These are phyloP conservation scores for Cheilosia vulpina DNA, from an alignment of 2,888 invertebrate species.

Conservation along the genomic window DNA sequence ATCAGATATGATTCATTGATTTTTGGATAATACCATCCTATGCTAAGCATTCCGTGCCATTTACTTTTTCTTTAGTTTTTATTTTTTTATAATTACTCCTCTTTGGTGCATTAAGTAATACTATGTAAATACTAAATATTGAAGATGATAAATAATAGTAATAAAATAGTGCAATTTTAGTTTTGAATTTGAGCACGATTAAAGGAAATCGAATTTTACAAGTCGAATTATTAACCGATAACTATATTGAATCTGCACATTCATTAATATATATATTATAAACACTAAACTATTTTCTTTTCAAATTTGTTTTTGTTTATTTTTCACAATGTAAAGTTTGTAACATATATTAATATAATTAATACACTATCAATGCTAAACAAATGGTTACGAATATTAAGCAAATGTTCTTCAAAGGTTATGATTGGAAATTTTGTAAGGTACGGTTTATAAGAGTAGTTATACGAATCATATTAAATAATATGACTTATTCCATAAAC, in stretches of 20 bases:
- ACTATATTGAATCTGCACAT: constrained; percentile 67
- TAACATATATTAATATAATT: constrained; percentile 47
- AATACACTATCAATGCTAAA: constrained; percentile 40
- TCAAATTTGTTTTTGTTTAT: constrained; percentile 21
- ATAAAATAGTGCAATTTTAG: constrained; percentile 65
- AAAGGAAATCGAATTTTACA: constrained; percentile 68
- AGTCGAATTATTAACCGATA: constrained; percentile 66
- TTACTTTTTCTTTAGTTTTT: constrained; percentile 16
- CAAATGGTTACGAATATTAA: constrained; percentile 54
- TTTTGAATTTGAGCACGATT: constrained; percentile 62
- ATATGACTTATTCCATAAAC: constrained; percentile 63
- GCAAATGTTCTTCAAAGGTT: constrained; percentile 62
- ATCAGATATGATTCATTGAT: not conserved
- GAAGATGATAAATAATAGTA: constrained; percentile 2
- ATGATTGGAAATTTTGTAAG: constrained; percentile 63
- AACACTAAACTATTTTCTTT: constrained; percentile 26
- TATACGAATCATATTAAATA: constrained; percentile 33
- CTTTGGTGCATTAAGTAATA: constrained; percentile 39
- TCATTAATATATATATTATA: constrained; percentile 15
- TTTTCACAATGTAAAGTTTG: constrained; percentile 51
- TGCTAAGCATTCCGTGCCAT: constrained; percentile 47
- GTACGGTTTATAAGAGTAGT: constrained; percentile 53
- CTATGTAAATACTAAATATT: constrained; percentile 59
- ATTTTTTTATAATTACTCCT: constrained; percentile 13
- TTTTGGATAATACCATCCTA: constrained; percentile 10